Evolutionary conservation across 2,888 invertebrate species (phyloP).

Genomic region (Sinodicranocentrus sp.): DNA sequence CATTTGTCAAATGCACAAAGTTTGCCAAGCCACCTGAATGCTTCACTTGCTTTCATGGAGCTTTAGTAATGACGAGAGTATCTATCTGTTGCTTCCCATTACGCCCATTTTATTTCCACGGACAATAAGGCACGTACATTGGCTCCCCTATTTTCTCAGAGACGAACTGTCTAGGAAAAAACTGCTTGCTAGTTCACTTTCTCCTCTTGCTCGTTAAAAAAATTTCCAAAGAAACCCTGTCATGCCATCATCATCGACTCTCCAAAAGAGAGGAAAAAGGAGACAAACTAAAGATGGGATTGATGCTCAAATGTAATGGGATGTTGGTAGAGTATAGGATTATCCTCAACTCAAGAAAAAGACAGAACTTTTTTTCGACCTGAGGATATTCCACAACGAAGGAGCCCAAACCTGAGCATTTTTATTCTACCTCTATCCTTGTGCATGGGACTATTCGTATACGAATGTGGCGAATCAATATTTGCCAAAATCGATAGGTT

Average conservation of each 20-base stretch:
- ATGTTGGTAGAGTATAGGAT: conserved; percentile 22
- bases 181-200: background rate
- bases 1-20: conserved; percentile 46
- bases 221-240: background rate
- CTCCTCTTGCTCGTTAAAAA: background rate
- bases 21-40: conserved; percentile 32
- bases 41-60: conserved; percentile 14
- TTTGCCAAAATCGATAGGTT: conserved; percentile 57
- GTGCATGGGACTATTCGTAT: background rate
- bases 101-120: background rate
- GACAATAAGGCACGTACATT: no score
- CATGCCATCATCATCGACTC: background rate
- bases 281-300: background rate
- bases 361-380: background rate
- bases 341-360: conserved; percentile 41
- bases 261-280: background rate
- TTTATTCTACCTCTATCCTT: conserved; percentile 18
- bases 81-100: conserved; percentile 59
- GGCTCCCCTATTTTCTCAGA: no score
- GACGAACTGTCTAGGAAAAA: background rate
- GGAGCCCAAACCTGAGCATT: background rate
- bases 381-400: background rate
- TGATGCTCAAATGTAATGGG: conserved; percentile 17
- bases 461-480: conserved; percentile 47
- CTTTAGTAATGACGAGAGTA: conserved; percentile 19